Base-by-base conservation (phyloP, 2,888 invertebrate genomes). In the Heliconius hortense region DNA sequence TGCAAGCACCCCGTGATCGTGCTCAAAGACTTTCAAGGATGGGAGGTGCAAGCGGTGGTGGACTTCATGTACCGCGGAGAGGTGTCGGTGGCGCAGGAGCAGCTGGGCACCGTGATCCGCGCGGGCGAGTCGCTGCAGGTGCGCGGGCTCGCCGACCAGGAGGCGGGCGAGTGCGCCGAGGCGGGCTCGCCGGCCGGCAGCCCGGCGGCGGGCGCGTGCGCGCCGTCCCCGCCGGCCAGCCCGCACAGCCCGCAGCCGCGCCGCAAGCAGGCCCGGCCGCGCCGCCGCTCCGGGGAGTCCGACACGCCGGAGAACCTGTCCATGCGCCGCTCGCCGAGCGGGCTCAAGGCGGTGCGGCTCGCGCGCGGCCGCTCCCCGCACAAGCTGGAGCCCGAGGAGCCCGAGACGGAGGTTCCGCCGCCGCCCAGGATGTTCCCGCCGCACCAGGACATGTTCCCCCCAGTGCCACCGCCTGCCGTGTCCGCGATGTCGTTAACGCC, bases 41-140 rank as follows among this genome's bases (percentile, higher is more conserved):
- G 97, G 96, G 98, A 98, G 85, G 96, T 98, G 79, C 97, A 97
- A 84, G 97, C 97, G 56, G 97, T 98, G 78, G 97, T 98, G 79
- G 97, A 98, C 91, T 98, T 98, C 87, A 98, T 98, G 98, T 98
- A 98, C 92, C 96, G 97, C 82, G 98, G 98, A 60, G 98, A 98
- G 93, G 97, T 98, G 82, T 97, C 97, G 81, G 97, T 98, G 72
- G 96, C 96, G 11, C 97, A 97, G 84, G 97, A 97, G 86, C 97
- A 97, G 79, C 94, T 98, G 39, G 96, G 97, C 75, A 96, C 96
- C 18, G 95, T 98, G 82, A 97, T 98, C 84, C 96, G 97, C 83
- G 98, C 98, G 4, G 98, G 98, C 0, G 98, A 98, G 86, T 97
- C 97, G 73, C 94, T 98, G 78, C 97, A 98, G 88, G 96, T 97